Conservation (phyloP, 2,888 invertebrate species). For the Synanthedon myopaeformis region DNA sequence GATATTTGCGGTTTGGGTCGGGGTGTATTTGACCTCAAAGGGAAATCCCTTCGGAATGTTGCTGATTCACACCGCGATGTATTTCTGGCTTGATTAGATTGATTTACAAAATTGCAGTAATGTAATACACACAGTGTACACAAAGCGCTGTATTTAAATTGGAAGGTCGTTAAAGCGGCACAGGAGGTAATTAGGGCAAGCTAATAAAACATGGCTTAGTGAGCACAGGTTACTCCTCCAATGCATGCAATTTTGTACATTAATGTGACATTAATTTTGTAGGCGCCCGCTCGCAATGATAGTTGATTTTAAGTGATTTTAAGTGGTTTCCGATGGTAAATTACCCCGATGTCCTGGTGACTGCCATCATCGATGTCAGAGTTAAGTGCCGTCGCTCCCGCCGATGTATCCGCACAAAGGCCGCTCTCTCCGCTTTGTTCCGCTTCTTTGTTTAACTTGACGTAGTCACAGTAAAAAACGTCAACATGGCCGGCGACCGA, state of each 20-base stretch:
- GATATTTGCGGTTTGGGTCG: slow-evolving; percentile 6
- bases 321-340: slow-evolving; percentile 4
- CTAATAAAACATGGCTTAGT: slow-evolving; percentile 51
- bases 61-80: slow-evolving; percentile 5
- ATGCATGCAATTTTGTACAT: no score
- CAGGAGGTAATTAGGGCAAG: slow-evolving; percentile 56
- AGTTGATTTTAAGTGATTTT: not conserved
- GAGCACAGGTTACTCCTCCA: slow-evolving; percentile 35
- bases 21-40: slow-evolving; percentile 4
- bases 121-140: slow-evolving; percentile 4
- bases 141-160: slow-evolving; percentile 37
- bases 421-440: slow-evolving; percentile 62
- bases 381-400: slow-evolving; percentile 54
- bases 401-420: slow-evolving; percentile 55
- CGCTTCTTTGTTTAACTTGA: slow-evolving; percentile 62
- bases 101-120: slow-evolving; percentile 4
- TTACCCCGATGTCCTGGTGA: slow-evolving; percentile 12
- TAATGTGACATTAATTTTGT: not conserved
- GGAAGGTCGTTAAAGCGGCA: slow-evolving; percentile 43
- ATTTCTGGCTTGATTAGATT: not conserved
- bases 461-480: slow-evolving; percentile 46
- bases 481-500: slow-evolving; percentile 24
- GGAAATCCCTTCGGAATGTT: slow-evolving; percentile 7
- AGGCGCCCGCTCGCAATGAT: not conserved
- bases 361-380: slow-evolving; percentile 43